Conservation (phyloP, 2,888 invertebrate species). For the Drosophila meridiana region DNA sequence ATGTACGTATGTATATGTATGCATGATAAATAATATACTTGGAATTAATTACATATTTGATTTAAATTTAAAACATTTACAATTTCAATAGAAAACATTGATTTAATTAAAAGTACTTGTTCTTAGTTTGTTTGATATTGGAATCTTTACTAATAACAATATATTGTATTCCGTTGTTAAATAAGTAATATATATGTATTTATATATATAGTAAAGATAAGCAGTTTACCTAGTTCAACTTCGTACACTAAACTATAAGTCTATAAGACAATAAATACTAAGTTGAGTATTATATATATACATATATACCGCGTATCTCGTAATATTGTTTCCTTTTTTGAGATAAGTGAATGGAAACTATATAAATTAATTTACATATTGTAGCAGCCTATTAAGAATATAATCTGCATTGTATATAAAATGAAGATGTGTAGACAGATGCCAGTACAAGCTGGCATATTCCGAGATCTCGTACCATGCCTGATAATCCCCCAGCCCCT, state of each 20-base stretch:
- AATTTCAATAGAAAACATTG: background rate
- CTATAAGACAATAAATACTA: background rate
- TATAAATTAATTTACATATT: constrained; percentile 2
- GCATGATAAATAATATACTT: background rate
- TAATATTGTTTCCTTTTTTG: background rate
- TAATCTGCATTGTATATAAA: constrained; percentile 18
- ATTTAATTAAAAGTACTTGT: background rate
- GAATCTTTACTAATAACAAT: background rate
- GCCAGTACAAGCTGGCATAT: constrained; percentile 10
- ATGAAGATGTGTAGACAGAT: constrained; percentile 33
- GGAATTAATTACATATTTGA: background rate
- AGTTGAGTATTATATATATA: background rate
- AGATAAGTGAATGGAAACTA: background rate
- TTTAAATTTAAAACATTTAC: background rate
- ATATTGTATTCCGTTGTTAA: background rate
- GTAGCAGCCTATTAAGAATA: background rate
- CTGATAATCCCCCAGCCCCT: constrained; percentile 33
- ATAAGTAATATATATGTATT: background rate
- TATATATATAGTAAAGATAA: background rate
- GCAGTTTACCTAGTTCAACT: background rate
- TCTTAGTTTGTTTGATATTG: background rate
- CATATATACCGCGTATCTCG: background rate
- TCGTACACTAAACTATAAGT: background rate
- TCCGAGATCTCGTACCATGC: constrained; percentile 1
- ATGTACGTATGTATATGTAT: background rate